Base-by-base conservation (phyloP, 37 sponge, comb jelly and placozoan species). In the Chondrosia reniformis region DNA sequence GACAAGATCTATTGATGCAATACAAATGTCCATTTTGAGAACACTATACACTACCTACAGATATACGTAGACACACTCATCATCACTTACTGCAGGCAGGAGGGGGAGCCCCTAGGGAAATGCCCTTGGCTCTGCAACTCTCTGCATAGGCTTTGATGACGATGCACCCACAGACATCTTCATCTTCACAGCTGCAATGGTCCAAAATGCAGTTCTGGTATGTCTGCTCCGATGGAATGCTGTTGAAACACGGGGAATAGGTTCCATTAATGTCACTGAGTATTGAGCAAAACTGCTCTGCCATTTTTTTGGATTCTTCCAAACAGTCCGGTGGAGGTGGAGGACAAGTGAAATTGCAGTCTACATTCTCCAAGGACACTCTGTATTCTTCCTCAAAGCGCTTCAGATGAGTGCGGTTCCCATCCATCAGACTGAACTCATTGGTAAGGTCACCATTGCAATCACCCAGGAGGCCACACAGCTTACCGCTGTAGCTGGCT, bases 391-490 rank as follows among this genome's bases (percentile, higher is more conserved):
- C 22, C 43, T 69, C 72, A 69, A 40, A 9, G 15, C 44, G 17
- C 15, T 24, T 15, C 43, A 36, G 22, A 40, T 69, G 22, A 25
- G 15, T 25, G 21, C 39, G 44, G 41, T 21, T 69, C 1, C 72
- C 72, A 6, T 69, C 42, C 24, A n/a, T 41, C 12, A 69, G 72
- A 43, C 42, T 33, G 72, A 69, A 69, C 22, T 69, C 72, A 7
- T 69, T 69, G 39, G 72, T 4, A 2, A 39, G 41, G 41, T 69
- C 43, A 69, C 72, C 72, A 34, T 69, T 44, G 24, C 24, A 69
- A 24, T 38, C 41, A 19, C 72, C 72, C 72, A 69, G 1, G 6
- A 69, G 43, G 36, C 72, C 72, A 69, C 72, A 69, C 72, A 40
- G 38, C 21, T 69, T 69, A 25, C 72, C 72, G 5, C 38, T 39